phyloP scores from a whole-genome alignment of 2,888 invertebrate species.

The Sphinx pinastri region DNA sequence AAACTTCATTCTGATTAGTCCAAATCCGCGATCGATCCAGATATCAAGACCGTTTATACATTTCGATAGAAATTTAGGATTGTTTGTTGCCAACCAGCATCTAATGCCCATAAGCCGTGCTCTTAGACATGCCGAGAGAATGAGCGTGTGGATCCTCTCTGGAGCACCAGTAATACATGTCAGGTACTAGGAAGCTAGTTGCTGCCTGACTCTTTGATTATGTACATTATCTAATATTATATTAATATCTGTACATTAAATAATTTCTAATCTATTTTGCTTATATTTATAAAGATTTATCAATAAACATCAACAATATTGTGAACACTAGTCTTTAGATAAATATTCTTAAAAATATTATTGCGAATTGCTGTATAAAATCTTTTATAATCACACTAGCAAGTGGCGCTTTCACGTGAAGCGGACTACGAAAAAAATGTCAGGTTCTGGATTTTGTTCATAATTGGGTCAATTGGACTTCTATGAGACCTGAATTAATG shows the following conservation, averaged over 20 bases:
- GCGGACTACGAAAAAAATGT: too few relatives aligned
- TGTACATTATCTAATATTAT: conserved; percentile 26
- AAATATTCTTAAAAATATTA: too few relatives aligned
- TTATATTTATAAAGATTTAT: neutral
- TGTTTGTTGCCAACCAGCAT: conserved; percentile 68
- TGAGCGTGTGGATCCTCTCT: conserved; percentile 52
- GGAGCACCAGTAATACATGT: conserved; percentile 68
- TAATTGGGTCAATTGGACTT: too few relatives aligned
- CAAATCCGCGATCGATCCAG: too few relatives aligned
- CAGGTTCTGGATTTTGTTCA: too few relatives aligned
- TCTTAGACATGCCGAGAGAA: conserved; percentile 61
- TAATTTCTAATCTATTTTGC: neutral
- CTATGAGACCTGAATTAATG: too few relatives aligned
- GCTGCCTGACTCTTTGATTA: conserved; percentile 73
- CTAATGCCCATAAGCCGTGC: conserved; percentile 56
- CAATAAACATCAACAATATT: neutral
- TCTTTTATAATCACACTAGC: neutral
- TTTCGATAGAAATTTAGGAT: conserved; percentile 41
- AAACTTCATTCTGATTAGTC: too few relatives aligned
- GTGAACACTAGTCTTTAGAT: too few relatives aligned
- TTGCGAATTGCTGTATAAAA: too few relatives aligned
- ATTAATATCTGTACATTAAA: neutral
- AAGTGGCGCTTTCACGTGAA: too few relatives aligned
- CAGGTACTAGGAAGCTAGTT: conserved; percentile 83
- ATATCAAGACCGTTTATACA: too few relatives aligned